Conservation (phyloP, 1,140 invertebrate species). For the Diorhabda carinulata region DNA sequence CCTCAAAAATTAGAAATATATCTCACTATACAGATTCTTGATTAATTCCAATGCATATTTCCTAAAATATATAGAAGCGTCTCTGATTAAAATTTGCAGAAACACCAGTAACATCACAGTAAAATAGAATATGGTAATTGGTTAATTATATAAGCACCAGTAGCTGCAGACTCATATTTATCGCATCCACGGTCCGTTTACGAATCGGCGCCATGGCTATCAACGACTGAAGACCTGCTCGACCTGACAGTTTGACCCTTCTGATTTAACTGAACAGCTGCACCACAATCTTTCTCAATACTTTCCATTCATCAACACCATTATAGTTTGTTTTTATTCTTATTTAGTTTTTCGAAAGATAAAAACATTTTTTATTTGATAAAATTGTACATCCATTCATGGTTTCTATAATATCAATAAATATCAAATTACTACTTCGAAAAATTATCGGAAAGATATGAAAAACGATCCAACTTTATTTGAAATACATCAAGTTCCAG, state of each 20-base stretch:
- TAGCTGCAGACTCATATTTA: background rate
- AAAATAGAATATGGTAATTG: background rate
- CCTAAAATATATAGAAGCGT: background rate
- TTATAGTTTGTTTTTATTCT: background rate
- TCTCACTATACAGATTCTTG: too few relatives aligned
- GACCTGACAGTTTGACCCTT: background rate
- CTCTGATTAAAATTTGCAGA: background rate
- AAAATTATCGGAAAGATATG: too few relatives aligned
- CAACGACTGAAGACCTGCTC: background rate
- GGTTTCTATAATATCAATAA: too few relatives aligned
- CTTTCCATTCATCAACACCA: background rate
- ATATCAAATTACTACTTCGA: too few relatives aligned
- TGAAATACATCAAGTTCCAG: too few relatives aligned
- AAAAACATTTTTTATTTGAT: background rate
- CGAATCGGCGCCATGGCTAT: background rate
- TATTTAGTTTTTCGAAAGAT: background rate
- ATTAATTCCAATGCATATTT: too few relatives aligned
- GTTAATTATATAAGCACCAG: background rate
- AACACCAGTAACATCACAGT: background rate
- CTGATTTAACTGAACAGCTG: background rate
- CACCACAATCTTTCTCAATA: background rate
- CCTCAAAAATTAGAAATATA: too few relatives aligned
- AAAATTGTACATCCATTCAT: too few relatives aligned
- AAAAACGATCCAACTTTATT: too few relatives aligned
- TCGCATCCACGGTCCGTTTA: background rate